Evolutionary conservation across 2,888 invertebrate genomes (phyloP).

Genomic region (Drosophila engyochracea): DNA sequence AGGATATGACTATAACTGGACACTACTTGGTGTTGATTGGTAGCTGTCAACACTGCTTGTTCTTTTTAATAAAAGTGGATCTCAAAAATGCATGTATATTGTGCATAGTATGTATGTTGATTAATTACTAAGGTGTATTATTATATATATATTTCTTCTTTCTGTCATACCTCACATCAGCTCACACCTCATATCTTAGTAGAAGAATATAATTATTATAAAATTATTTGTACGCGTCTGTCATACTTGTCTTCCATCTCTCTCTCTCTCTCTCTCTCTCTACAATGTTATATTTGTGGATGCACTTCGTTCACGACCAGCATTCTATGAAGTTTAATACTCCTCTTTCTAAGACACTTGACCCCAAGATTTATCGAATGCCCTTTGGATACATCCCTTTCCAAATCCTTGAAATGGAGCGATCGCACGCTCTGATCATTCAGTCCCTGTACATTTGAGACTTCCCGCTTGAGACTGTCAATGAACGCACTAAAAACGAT

Average conservation of each 20-base stretch:
- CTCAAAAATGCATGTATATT: background rate
- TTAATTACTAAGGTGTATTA: background rate
- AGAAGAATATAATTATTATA: background rate
- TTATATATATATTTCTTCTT: background rate
- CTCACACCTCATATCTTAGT: background rate
- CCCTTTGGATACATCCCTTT: slow-evolving; percentile 3
- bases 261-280: no score
- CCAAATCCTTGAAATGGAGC: slow-evolving; percentile 49
- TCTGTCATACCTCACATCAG: background rate
- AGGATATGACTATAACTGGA: slow-evolving; percentile 31
- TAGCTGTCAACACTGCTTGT: slow-evolving; percentile 30
- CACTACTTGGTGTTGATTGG: slow-evolving; percentile 47
- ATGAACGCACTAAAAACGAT: slow-evolving; percentile 63
- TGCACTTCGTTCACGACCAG: background rate
- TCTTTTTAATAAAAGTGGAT: background rate
- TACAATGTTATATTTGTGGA: background rate
- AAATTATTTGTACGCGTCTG: background rate
- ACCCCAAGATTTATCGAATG: slow-evolving; percentile 9
- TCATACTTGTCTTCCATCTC: background rate
- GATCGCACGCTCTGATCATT: slow-evolving; percentile 12
- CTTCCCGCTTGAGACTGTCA: slow-evolving; percentile 57
- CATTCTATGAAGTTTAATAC: background rate
- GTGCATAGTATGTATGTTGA: background rate
- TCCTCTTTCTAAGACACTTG: slow-evolving; percentile 17
- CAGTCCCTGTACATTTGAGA: slow-evolving; percentile 3